These are phyloP conservation scores for Coturnix japonica DNA, from an alignment of 2,113 vertebrate species.

Conservation along the genomic window DNA sequence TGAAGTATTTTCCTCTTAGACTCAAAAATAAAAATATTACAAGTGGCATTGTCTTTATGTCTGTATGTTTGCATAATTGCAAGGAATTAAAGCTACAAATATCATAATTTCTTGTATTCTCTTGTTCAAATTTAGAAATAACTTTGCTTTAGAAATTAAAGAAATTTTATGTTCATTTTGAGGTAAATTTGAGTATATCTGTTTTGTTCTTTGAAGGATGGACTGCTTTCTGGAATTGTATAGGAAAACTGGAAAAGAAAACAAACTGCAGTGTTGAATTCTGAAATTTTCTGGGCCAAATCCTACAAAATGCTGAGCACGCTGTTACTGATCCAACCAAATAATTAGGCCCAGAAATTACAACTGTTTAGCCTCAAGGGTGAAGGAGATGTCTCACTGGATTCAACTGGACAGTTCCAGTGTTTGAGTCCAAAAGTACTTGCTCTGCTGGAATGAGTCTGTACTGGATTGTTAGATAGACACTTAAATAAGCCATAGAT, in stretches of 20 bases:
- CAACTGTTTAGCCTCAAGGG: slow-evolving; percentile 51
- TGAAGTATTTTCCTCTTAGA: neutral
- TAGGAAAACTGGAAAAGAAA: slow-evolving; percentile 36
- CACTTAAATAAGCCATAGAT: slow-evolving; percentile 21
- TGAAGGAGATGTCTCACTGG: neutral
- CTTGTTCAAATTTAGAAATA: neutral
- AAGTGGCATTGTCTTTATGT: neutral
- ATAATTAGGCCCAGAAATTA: slow-evolving; percentile 47
- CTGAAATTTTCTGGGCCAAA: slow-evolving; percentile 26
- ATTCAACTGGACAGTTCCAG: slow-evolving; percentile 47
- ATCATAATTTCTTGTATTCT: neutral
- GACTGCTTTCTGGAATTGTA: neutral
- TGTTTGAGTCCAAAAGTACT: neutral
- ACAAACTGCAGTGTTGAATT: neutral
- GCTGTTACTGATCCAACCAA: slow-evolving; percentile 30
- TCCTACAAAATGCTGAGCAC: slow-evolving; percentile 19
- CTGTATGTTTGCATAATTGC: neutral
- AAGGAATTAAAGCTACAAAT: neutral
- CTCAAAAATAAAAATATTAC: neutral
- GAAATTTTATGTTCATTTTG: neutral
- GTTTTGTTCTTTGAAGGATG: neutral
- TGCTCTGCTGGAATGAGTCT: slow-evolving; percentile 5
- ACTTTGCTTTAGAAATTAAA: neutral
- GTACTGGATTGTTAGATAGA: neutral
- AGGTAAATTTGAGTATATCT: neutral